Evolutionary conservation across 2,797 vertebrate genomes (phyloP), one percentile per base, ranked within the genome.

Genomic region (Lophotriccus pileatus): DNA sequence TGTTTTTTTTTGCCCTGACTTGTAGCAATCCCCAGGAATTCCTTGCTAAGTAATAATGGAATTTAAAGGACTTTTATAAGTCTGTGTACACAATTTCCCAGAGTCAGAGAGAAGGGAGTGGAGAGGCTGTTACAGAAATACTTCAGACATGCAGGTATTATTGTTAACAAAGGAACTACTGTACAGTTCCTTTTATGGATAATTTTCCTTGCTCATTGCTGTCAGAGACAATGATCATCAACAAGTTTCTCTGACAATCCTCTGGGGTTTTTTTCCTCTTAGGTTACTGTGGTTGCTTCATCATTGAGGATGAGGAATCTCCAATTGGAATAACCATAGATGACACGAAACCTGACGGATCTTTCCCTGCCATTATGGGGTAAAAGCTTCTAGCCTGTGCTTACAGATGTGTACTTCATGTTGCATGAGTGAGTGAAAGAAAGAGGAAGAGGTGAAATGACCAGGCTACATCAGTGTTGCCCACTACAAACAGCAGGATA

Each of bases 361-460:
- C 98, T 11, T 58, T 94, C 50, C 98, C 98, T 77, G 98, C 98
- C 60, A 98, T 98, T 79, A 98, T 98, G 97, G 98, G 98, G 98
- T 97, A 96, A 92, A 43, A 91, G 5, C 58, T 77, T 84, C n/a
- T 74, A 36, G 7, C 24, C 30, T 44, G 30, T 76, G 36, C 36
- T 64, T 66, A 72, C 8, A 81, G 17, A 83, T 30, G 14, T 43
- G 23, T 52, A n/a, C 77, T 78, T 76, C 19, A 36, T 88, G 44
- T 58, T 52, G 32, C 36, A 15, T 34, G 75, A 84, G 30, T n/a
- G 19, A 63, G 12, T 66, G 44, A 32, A 41, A 88, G 25, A 53
- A 93, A 46, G 49, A 73, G 28, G 43, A 68, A 56, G 28, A 84
- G 58, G 27, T 32, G 21, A 84, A 95, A 81, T 39, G 24, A 28